Evolutionary conservation across 92 coral and sea anemone genomes (phyloP).

Genomic region (Nematostella vectensis): DNA sequence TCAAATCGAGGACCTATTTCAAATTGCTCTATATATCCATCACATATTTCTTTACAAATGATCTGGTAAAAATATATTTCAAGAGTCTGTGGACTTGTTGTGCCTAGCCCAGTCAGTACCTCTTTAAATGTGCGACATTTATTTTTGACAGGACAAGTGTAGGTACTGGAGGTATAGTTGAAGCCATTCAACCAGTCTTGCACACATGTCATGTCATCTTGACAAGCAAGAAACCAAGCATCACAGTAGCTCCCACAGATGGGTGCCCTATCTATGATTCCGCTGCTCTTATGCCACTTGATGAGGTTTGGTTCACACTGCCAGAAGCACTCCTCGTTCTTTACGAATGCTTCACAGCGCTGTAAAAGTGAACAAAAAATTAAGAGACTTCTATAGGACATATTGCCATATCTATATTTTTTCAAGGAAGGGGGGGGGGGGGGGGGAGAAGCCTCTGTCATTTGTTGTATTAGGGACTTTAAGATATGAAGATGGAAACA

Average conservation of each 20-base stretch:
- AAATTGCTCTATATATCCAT: too few relatives aligned
- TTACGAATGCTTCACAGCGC: conserved; percentile 65
- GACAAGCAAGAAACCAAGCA: conserved; percentile 79
- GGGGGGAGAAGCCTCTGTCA: too few relatives aligned
- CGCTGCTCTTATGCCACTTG: conserved; percentile 43
- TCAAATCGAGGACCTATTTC: too few relatives aligned
- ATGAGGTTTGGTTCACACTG: conserved; percentile 82
- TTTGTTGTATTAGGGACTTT: too few relatives aligned
- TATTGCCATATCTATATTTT: too few relatives aligned
- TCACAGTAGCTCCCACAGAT: conserved; percentile 69
- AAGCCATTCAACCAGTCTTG: conserved; percentile 54
- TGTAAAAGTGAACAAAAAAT: conserved; percentile 16
- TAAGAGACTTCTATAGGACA: background rate
- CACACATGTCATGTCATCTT: conserved; percentile 68
- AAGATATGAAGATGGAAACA: too few relatives aligned
- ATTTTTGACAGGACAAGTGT: conserved; percentile 44
- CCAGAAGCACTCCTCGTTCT: conserved; percentile 78
- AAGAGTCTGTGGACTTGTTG: too few relatives aligned
- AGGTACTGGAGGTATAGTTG: conserved; percentile 24
- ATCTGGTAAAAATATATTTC: too few relatives aligned
- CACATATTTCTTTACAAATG: too few relatives aligned
- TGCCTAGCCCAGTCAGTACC: too few relatives aligned
- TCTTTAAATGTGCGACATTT: conserved; percentile 55
- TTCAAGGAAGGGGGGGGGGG: too few relatives aligned
- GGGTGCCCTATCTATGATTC: conserved; percentile 37